These are phyloP conservation scores for Palythoa heliodiscus DNA, from an alignment of 92 coral and sea anemone species.

Conservation along the genomic window DNA sequence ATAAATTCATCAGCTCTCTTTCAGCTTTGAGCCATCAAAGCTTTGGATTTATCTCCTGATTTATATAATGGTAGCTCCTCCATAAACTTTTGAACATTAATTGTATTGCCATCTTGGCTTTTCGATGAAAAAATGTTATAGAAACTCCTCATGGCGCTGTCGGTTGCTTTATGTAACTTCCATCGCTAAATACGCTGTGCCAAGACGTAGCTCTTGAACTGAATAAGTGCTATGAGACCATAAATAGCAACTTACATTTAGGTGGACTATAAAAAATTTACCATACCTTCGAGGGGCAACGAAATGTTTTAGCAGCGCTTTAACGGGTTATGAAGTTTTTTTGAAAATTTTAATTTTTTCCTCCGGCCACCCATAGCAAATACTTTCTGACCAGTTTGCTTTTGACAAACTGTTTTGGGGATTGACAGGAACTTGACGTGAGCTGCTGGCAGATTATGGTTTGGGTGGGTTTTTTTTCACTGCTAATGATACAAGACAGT, in stretches of 20 bases:
- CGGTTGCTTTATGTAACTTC: no score
- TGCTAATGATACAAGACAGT: no score
- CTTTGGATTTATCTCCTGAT: constrained; percentile 34
- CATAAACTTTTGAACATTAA: constrained; percentile 34
- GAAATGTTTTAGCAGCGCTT: background rate
- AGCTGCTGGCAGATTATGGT: no score
- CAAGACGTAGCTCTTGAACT: no score
- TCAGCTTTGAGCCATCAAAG: constrained; percentile 2
- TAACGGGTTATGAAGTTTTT: background rate
- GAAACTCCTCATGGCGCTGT: background rate
- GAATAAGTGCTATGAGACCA: background rate
- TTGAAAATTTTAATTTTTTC: background rate
- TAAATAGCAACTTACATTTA: background rate
- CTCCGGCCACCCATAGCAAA: background rate
- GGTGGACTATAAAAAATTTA: background rate
- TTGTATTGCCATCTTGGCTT: constrained; percentile 40
- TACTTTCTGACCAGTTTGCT: background rate
- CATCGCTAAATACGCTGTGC: no score
- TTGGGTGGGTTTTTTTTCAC: no score
- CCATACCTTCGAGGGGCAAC: background rate
- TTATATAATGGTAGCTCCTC: background rate
- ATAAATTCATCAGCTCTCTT: background rate
- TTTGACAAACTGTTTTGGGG: no score
- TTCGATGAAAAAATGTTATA: constrained; percentile 7
- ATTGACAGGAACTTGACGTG: no score